Conservation (phyloP, 2,888 invertebrate genomes). For the Drosophila algonquin region DNA sequence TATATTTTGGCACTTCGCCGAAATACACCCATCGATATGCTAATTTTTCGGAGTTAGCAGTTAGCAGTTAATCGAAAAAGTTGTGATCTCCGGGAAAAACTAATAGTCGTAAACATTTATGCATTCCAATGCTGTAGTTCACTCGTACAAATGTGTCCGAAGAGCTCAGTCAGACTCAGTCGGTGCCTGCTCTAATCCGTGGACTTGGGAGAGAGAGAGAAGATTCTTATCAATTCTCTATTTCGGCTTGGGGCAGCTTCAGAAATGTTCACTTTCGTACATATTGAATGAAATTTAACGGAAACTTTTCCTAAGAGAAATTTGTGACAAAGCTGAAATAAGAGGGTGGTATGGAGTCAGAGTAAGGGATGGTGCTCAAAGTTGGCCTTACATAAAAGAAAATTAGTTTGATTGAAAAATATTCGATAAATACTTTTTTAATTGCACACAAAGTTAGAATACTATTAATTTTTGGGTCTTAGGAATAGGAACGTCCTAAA, state of each 20-base stretch:
- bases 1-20: conserved; percentile 33
- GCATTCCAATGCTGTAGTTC: conserved; percentile 49
- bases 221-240: conserved; percentile 55
- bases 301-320: conserved; percentile 39
- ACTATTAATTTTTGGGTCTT: not conserved
- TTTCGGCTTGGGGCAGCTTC: conserved; percentile 58
- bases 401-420: conserved; percentile 47
- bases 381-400: conserved; percentile 12
- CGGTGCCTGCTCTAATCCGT: conserved; percentile 44
- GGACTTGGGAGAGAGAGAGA: conserved; percentile 20
- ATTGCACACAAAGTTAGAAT: too few species aligned
- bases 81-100: conserved; percentile 60
- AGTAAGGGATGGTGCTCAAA: too few species aligned
- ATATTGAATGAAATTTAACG: conserved; percentile 51
- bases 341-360: conserved; percentile 46
- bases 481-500: too few species aligned
- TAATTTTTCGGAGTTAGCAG: conserved; percentile 50
- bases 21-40: conserved; percentile 67
- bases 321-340: conserved; percentile 7
- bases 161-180: conserved; percentile 40
- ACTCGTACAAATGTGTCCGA: conserved; percentile 59
- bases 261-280: conserved; percentile 19
- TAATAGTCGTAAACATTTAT: conserved; percentile 80
- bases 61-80: conserved; percentile 68
- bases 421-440: too few species aligned